phyloP scores from a whole-genome alignment of 2,113 vertebrate species.

The Menidia beryllina region DNA sequence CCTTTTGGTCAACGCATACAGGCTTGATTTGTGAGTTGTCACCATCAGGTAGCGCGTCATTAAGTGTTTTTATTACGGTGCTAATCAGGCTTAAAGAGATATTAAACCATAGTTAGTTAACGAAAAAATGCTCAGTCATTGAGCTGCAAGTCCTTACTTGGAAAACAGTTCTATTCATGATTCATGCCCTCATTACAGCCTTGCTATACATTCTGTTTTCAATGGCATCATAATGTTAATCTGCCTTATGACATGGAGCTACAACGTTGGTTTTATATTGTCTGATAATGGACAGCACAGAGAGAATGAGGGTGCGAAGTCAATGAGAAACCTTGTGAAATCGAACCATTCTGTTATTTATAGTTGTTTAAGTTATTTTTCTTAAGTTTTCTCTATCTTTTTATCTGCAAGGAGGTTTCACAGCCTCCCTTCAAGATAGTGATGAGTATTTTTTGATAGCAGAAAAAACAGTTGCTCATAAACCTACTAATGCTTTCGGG shows the following conservation, averaged over 20 bases:
- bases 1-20: slow-evolving; percentile 18
- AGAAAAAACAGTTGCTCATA: no score
- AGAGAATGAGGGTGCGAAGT: no score
- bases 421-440: no score
- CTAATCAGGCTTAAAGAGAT: neutral
- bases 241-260: neutral
- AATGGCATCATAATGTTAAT: neutral
- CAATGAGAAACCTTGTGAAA: no score
- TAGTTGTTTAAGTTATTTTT: no score
- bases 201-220: neutral
- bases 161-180: neutral
- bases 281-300: no score
- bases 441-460: no score
- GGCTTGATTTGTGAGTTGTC: neutral
- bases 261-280: no score
- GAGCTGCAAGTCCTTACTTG: neutral
- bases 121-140: neutral
- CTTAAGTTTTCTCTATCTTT: no score
- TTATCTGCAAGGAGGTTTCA: no score
- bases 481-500: no score
- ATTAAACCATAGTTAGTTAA: neutral
- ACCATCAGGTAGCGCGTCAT: neutral
- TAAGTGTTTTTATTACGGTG: neutral
- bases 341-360: no score
- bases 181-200: neutral